phyloP scores from a whole-genome alignment of 2,113 vertebrate genomes.

The Psammodynastes pulverulentus region DNA sequence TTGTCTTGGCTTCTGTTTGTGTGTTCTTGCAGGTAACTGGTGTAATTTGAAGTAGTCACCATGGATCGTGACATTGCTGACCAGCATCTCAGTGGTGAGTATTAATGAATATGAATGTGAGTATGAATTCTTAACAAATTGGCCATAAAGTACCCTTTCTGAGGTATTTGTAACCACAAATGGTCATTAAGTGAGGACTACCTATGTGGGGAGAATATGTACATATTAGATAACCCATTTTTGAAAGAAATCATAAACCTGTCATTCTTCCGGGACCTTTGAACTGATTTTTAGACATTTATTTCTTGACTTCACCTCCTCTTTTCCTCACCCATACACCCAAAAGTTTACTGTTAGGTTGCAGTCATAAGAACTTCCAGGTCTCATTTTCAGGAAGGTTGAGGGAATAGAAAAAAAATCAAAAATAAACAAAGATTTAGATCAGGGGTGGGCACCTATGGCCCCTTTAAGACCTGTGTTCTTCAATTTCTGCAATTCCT shows the following conservation, averaged over 20 bases:
- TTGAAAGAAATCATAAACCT: neutral
- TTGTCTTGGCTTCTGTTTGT: neutral
- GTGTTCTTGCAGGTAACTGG: neutral
- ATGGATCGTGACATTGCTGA: slow-evolving; percentile 44
- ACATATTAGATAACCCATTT: neutral
- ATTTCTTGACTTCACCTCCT: neutral
- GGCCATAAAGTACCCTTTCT: neutral
- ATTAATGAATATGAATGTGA: neutral
- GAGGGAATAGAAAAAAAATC: neutral
- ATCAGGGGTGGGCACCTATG: neutral
- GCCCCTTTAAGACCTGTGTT: neutral
- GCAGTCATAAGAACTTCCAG: neutral
- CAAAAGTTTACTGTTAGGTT: neutral
- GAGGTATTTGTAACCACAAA: neutral
- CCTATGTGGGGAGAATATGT: neutral
- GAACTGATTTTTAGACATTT: neutral
- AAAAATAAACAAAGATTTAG: neutral
- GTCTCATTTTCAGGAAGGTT: neutral
- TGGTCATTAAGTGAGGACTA: neutral
- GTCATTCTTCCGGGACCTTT: neutral
- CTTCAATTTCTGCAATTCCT: neutral
- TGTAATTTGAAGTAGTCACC: neutral
- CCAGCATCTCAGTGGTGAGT: slow-evolving; percentile 44
- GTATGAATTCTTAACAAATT: neutral
- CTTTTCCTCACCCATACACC: neutral